Percentiles rank a stretch among this genome's conserved stretches.
These are phyloP conservation scores for Ectobius pallidus DNA, from an alignment of 2,888 invertebrate genomes.

Conservation along the genomic window DNA sequence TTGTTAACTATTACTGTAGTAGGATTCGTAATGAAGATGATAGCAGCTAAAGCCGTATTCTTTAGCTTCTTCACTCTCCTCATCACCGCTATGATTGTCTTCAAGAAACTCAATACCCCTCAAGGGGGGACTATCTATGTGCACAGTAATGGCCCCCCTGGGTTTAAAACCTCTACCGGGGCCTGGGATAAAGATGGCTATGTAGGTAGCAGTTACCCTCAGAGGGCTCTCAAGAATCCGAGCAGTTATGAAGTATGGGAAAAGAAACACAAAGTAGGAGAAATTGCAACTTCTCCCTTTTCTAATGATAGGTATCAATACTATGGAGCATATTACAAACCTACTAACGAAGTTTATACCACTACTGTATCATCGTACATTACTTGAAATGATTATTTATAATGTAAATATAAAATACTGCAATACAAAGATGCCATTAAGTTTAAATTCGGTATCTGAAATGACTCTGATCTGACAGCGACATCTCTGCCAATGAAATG, in stretches of 20 bases:
- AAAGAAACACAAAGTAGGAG: background rate
- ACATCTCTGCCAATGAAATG: no score
- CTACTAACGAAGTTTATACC: background rate
- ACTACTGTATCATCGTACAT: background rate
- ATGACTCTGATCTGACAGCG: no score
- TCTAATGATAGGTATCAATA: background rate
- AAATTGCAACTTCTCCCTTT: background rate
- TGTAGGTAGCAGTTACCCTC: background rate
- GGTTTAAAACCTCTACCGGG: background rate
- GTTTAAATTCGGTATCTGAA: no score
- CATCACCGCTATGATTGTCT: constrained; percentile 70
- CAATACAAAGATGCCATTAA: no score
- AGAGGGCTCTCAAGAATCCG: background rate
- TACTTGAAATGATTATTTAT: background rate
- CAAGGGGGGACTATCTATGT: constrained; percentile 6
- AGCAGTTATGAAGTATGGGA: background rate
- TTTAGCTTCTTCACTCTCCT: constrained; percentile 79
- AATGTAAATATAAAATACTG: no score
- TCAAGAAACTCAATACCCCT: constrained; percentile 60
- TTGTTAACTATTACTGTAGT: constrained; percentile 72
- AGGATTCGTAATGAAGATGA: constrained; percentile 68
- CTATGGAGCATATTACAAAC: constrained; percentile 5
- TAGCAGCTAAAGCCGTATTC: constrained; percentile 77
- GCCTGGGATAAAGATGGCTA: background rate
- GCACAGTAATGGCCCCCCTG: background rate